Evolutionary conservation across 2,888 invertebrate species (phyloP).

Genomic region (Polyommatus iphigenia): DNA sequence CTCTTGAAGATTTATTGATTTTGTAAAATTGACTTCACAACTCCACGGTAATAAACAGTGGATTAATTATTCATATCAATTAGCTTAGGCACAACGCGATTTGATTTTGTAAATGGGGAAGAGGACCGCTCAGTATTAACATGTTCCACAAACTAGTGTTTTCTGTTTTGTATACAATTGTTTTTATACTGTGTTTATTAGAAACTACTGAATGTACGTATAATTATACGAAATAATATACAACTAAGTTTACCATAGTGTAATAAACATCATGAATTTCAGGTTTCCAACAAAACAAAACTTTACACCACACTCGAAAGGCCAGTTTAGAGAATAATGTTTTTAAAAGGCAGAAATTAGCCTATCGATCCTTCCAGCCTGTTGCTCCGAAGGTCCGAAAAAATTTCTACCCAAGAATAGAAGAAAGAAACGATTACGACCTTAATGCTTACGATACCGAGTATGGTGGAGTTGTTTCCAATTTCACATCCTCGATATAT

Average conservation of each 20-base stretch:
- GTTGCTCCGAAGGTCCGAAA: conserved; percentile 64
- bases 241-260: background rate
- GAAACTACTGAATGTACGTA: conserved; percentile 31
- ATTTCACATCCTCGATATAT: conserved; percentile 74
- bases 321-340: conserved; percentile 55
- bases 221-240: background rate
- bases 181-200: conserved; percentile 30
- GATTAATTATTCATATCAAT: conserved; percentile 27
- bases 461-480: conserved; percentile 72
- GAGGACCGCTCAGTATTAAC: background rate
- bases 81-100: conserved; percentile 22
- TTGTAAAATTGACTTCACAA: conserved; percentile 12
- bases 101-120: conserved; percentile 23
- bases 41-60: conserved; percentile 10
- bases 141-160: conserved; percentile 29
- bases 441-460: conserved; percentile 71
- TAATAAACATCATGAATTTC: conserved; percentile 42
- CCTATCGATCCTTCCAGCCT: conserved; percentile 68
- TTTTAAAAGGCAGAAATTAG: conserved; percentile 58
- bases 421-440: conserved; percentile 67
- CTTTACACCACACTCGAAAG: conserved; percentile 57
- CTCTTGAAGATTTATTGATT: conserved; percentile 27
- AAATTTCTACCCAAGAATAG: conserved; percentile 58
- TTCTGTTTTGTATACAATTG: conserved; percentile 27
- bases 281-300: conserved; percentile 62